phyloP scores from a whole-genome alignment of 1,140 invertebrate species.

The Palaemon carinicauda region DNA sequence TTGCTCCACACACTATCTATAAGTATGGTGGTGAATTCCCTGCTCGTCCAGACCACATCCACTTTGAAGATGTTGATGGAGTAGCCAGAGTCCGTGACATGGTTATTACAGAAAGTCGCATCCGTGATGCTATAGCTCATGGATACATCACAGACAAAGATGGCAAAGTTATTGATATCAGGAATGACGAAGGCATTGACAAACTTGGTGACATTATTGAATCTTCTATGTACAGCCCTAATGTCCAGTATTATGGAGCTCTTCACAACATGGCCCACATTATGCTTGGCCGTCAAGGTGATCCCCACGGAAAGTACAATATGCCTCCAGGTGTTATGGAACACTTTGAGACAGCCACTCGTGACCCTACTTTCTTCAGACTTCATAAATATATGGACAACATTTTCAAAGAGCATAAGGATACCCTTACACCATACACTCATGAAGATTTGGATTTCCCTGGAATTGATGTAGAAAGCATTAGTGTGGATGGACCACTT shows the following conservation, averaged over 20 bases:
- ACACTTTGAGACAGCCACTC: constrained; percentile 69
- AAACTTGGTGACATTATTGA: constrained; percentile 27
- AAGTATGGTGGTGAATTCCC: constrained; percentile 74
- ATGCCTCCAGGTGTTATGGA: constrained; percentile 66
- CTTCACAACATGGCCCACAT: constrained; percentile 40
- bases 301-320: constrained; percentile 46
- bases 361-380: constrained; percentile 75
- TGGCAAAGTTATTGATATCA: constrained; percentile 13
- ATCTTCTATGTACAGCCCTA: constrained; percentile 32
- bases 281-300: constrained; percentile 58
- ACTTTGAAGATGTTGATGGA: constrained; percentile 27
- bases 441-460: constrained; percentile 67
- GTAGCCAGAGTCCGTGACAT: constrained; percentile 32
- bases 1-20: constrained; percentile 71
- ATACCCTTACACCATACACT: constrained; percentile 61
- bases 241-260: constrained; percentile 22
- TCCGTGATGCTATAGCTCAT: constrained; percentile 30
- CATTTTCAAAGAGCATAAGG: constrained; percentile 67
- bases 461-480: constrained; percentile 71
- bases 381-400: constrained; percentile 71
- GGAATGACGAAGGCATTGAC: constrained; percentile 16
- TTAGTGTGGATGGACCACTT: constrained; percentile 73
- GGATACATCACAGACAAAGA: constrained; percentile 6
- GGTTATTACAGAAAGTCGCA: constrained; percentile 24
- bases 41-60: constrained; percentile 67